Percentiles rank a stretch among this genome's conserved stretches.
Evolutionary conservation across 2,113 vertebrate species (phyloP).

Genomic region (Isurus oxyrinchus): DNA sequence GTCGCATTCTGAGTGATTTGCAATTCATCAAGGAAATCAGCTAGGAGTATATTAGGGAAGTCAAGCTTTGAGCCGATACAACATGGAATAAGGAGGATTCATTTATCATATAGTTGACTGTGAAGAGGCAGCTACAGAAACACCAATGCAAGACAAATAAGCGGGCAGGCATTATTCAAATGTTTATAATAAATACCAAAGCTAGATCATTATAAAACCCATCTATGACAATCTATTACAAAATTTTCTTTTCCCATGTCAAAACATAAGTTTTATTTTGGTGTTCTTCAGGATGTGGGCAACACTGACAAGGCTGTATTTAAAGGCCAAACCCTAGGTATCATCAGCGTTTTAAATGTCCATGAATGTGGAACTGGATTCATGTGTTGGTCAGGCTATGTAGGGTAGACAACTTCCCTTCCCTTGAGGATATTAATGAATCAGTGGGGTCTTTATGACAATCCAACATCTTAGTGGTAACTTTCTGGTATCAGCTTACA

Average conservation of each 20-base stretch:
- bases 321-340: background rate
- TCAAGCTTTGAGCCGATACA: background rate
- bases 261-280: background rate
- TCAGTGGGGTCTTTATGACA: background rate
- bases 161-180: background rate
- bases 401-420: background rate
- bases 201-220: background rate
- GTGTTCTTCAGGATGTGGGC: background rate
- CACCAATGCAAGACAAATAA: background rate
- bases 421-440: background rate
- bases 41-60: background rate
- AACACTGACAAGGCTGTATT: background rate
- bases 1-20: background rate
- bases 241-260: background rate
- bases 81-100: background rate
- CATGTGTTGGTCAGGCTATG: background rate
- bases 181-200: background rate
- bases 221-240: background rate
- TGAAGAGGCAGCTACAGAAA: background rate
- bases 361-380: background rate
- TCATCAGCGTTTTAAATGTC: background rate
- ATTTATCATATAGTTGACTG: background rate
- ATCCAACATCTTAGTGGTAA: background rate
- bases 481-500: background rate
- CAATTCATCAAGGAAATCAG: background rate